phyloP scores from a whole-genome alignment of 2,113 vertebrate species.

The Castor canadensis region DNA sequence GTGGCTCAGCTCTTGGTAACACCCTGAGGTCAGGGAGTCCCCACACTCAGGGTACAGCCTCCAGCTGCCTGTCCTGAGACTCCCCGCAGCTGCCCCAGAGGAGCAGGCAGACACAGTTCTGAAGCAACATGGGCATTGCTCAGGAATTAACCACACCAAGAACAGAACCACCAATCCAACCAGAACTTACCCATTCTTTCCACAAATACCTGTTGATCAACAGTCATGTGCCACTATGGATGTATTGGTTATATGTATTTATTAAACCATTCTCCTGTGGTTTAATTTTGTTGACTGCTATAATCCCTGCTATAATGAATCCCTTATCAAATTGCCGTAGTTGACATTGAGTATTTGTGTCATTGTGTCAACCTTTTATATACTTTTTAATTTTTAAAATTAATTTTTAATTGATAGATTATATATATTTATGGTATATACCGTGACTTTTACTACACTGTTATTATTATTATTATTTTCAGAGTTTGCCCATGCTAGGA shows the following conservation, averaged over 20 bases:
- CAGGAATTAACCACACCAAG: too few relatives aligned
- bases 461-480: too few relatives aligned
- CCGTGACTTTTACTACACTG: too few relatives aligned
- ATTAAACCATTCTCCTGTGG: background rate
- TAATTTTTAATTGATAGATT: background rate
- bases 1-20: background rate
- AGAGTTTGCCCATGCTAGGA: too few relatives aligned
- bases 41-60: background rate
- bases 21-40: background rate
- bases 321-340: background rate
- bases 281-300: background rate
- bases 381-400: background rate
- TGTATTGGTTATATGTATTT: too few relatives aligned
- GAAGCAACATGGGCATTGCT: too few relatives aligned
- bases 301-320: background rate
- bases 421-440: background rate
- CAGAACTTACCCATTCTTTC: background rate
- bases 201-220: background rate
- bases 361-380: background rate
- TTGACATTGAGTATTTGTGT: background rate
- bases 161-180: too few relatives aligned
- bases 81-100: too few relatives aligned
- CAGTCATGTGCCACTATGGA: background rate
- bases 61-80: too few relatives aligned
- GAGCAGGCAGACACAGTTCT: too few relatives aligned